Evolutionary conservation across 1,140 invertebrate species (phyloP).

Genomic region (Heliothis virescens): DNA sequence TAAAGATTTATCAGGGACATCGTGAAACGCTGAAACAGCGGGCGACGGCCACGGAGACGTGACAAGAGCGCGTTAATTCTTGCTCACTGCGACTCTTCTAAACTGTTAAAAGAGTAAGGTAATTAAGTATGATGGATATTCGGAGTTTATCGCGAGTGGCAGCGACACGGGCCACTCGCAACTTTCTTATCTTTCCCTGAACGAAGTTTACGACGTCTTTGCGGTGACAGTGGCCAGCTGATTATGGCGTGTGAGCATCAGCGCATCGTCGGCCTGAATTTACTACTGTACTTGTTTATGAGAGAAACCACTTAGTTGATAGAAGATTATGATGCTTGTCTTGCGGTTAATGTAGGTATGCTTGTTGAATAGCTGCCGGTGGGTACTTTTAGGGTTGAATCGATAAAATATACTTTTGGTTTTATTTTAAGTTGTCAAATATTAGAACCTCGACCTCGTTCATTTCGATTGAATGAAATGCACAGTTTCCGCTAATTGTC

Average conservation of each 20-base stretch:
- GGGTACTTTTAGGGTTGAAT: background rate
- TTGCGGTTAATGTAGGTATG: background rate
- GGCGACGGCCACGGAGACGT: constrained; percentile 47
- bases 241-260: constrained; percentile 25
- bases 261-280: constrained; percentile 30
- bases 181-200: constrained; percentile 67
- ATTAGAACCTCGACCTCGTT: constrained; percentile 10
- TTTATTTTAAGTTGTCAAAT: constrained; percentile 5
- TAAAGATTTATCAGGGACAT: constrained; percentile 58
- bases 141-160: constrained; percentile 74
- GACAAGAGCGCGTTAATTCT: constrained; percentile 70
- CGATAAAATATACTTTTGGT: background rate
- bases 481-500: constrained; percentile 16
- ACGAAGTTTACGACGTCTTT: constrained; percentile 55
- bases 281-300: constrained; percentile 26
- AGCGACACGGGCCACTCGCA: constrained; percentile 61
- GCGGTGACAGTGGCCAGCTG: constrained; percentile 18
- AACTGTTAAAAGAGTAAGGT: constrained; percentile 75
- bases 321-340: background rate
- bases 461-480: constrained; percentile 24
- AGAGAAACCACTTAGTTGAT: constrained; percentile 5
- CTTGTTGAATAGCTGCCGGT: background rate
- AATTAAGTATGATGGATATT: constrained; percentile 81
- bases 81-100: constrained; percentile 61
- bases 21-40: constrained; percentile 63